Conservation (phyloP, 2,797 vertebrate species). For the Echiichthys vipera region DNA sequence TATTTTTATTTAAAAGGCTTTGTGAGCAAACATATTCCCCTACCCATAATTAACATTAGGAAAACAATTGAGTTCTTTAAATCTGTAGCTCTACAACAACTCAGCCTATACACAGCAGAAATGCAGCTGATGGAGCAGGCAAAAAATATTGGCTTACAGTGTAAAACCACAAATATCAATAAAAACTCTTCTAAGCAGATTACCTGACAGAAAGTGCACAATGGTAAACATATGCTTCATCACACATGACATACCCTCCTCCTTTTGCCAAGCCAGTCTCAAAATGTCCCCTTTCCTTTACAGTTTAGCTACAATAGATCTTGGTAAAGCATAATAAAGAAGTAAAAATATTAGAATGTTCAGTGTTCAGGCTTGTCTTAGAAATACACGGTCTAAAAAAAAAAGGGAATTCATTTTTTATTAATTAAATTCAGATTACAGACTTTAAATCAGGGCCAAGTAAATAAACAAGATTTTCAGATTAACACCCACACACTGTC, state of each 20-base stretch:
- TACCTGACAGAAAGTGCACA: background rate
- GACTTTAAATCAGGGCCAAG: background rate
- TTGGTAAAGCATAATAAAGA: background rate
- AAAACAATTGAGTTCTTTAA: background rate
- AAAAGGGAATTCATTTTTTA: no score
- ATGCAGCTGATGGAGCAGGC: background rate
- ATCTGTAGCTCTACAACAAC: background rate
- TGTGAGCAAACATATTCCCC: background rate
- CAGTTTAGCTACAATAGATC: background rate
- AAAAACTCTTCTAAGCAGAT: background rate
- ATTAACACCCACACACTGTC: slow-evolving; percentile 48
- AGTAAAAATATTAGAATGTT: no score
- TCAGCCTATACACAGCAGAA: background rate
- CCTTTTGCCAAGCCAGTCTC: background rate
- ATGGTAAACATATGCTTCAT: background rate
- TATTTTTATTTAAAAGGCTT: background rate
- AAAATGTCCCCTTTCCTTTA: background rate
- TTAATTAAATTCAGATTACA: background rate
- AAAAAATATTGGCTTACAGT: background rate
- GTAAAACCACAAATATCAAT: background rate
- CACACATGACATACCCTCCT: background rate
- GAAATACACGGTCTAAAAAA: background rate
- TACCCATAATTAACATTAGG: background rate
- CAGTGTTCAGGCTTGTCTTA: background rate
- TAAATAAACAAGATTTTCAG: background rate